Evolutionary conservation across 2,113 vertebrate genomes (phyloP).

Genomic region (Crotophaga sulcirostris): DNA sequence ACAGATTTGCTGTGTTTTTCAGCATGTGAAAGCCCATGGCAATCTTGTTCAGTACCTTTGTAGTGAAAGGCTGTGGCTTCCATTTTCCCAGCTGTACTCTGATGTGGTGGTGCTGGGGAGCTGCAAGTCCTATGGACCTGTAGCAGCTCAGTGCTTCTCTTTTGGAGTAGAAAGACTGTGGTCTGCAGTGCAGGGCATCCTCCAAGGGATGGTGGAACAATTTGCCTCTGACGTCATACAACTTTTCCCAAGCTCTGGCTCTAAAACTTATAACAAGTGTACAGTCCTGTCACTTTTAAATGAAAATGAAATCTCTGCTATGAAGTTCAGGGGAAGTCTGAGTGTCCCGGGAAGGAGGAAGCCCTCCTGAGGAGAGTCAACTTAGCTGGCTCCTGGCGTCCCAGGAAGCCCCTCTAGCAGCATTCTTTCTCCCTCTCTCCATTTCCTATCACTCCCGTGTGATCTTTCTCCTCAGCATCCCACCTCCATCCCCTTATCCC

Average conservation of each 20-base stretch:
- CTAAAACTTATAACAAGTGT: background rate
- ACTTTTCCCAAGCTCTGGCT: background rate
- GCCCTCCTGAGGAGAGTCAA: background rate
- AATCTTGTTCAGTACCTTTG: background rate
- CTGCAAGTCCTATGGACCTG: background rate
- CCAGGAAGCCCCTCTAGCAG: background rate
- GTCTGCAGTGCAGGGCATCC: background rate
- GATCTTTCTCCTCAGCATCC: background rate
- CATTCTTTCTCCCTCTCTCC: background rate
- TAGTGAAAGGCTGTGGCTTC: background rate
- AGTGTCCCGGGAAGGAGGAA: background rate
- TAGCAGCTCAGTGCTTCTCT: background rate
- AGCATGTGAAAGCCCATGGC: background rate
- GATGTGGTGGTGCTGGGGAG: background rate
- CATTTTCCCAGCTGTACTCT: accelerated
- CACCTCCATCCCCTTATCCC: background rate
- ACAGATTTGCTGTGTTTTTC: background rate
- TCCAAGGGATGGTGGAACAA: background rate
- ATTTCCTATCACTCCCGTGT: accelerated
- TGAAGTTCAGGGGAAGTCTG: background rate
- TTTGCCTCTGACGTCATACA: background rate
- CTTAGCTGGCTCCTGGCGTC: background rate
- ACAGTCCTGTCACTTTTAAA: background rate
- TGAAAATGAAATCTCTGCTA: background rate
- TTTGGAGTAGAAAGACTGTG: background rate